Base-by-base conservation (phyloP, 1,140 invertebrate species). In the Aphis craccivora region DNA sequence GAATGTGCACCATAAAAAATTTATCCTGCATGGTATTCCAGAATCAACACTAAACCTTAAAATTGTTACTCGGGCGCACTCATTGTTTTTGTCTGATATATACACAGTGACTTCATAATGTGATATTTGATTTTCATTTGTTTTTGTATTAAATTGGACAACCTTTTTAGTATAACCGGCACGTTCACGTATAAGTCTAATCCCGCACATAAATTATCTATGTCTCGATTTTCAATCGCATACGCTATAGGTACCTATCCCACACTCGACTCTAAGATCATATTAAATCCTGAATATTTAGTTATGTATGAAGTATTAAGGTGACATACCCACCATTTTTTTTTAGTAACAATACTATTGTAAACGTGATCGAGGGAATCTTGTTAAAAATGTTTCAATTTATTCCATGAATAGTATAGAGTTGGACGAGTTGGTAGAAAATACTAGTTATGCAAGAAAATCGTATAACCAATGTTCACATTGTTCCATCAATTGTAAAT, bases 211-310 rank as follows among this genome's bases (percentile, higher is more conserved):
- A 99, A 98, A 94, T 96, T 94, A 22, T 97, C 96, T 94, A 96
- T 96, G 94, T 99, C 96, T 55, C 96, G 95, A 1, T 95, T 94
- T 5, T 96, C 96, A 94, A 99, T 98, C 95, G 98, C 97, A 95
- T 99, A 99, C 1, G 98, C 98, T 30, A 99, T 96, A n/a, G n/a
- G n/a, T n/a, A n/a, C n/a, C n/a, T n/a, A 76, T 98, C 99, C 97
- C 98, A 99, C 0, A 99, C 98, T 94, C 95, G 94, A 83, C 96
- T 96, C 96, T 97, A 94, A 86, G 95, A 95, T 81, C 25, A 83
- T 11, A 92, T 91, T 45, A 91, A 2, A 30, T 83, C 1, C 8
- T 9, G 53, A 88, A 35, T 11, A 51, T 88, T 35, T 53, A 25
- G 22, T 88, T 51, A 7, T 48, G 6, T 37, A 51, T 8, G 6